Base-by-base conservation (phyloP, 2,797 vertebrate genomes). In the Amblyopsis hoosieri region DNA sequence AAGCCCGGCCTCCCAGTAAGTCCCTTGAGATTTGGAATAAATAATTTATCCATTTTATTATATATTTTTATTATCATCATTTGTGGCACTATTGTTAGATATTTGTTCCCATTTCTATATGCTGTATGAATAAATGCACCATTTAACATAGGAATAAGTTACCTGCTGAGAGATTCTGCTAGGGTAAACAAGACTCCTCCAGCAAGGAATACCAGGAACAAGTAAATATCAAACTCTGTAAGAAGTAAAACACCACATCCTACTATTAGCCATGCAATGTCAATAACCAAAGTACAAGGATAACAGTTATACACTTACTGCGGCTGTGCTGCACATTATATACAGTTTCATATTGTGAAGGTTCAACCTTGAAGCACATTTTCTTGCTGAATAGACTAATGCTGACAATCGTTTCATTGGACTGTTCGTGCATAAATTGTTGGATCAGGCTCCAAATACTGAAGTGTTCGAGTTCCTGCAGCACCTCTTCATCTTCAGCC, bases 81-180 rank as follows among this genome's bases (percentile, higher is more conserved):
- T 37, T 37, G 37, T 9, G 9, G 37, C 7, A 37, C 33, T 37
- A 37, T 37, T 37, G 37, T 37, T 37, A 5, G 6, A 5, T 9
- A 6, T 37, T 37, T 37, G 6, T 37, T 37, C 2, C 9, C 9
- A 7, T 9, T 37, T 37, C 7, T 7, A 37, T 37, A 37, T 37
- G 37, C 37, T 37, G 9, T 9, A 37, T 37, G 37, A 37, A 37
- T 37, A 37, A 6, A 37, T 37, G 6, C 9, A 8, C 6, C 37
- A 37, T 19, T 1, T 19, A 29, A 17, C 13, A 46, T 11, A 12
- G 37, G 0, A 46, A 45, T 52, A 71, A 42, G 5, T 77, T 88
- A 99, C 97, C 96, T 95, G 94, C 97, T 99, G 62, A 99, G 91
- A 2, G 86, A 67, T 47, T 96, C 94, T 49, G 96, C 95, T 76